Conservation (phyloP, 2,888 invertebrate species). For the Urechis unicinctus region DNA sequence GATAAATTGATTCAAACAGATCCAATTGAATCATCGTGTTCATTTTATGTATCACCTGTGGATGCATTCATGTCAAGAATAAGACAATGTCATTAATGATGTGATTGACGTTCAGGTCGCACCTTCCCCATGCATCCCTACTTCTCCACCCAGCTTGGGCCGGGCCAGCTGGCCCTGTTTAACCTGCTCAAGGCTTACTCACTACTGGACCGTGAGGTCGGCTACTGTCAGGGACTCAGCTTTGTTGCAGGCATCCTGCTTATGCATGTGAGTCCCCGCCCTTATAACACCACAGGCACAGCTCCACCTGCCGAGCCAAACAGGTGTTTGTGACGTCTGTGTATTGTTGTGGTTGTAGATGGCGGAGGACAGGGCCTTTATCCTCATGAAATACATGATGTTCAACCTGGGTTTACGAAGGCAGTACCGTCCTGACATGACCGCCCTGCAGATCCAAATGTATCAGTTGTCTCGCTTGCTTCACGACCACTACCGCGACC, state of each 20-base stretch:
- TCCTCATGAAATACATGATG: slow-evolving; percentile 82
- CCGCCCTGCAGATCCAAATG: slow-evolving; percentile 71
- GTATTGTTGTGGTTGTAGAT: slow-evolving; percentile 64
- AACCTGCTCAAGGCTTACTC: slow-evolving; percentile 95
- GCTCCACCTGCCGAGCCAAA: neutral
- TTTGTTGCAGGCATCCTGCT: slow-evolving; percentile 90
- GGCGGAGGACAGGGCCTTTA: slow-evolving; percentile 85
- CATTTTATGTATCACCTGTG: too few species aligned
- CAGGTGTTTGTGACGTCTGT: neutral
- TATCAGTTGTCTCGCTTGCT: slow-evolving; percentile 89
- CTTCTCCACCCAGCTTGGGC: slow-evolving; percentile 83
- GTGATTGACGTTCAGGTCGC: slow-evolving; percentile 57
- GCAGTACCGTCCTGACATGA: slow-evolving; percentile 92
- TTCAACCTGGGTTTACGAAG: slow-evolving; percentile 78
- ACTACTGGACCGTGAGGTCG: slow-evolving; percentile 84
- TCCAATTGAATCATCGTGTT: too few species aligned
- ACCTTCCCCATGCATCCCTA: slow-evolving; percentile 93
- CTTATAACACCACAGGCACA: neutral
- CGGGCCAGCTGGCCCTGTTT: slow-evolving; percentile 87
- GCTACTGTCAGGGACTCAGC: slow-evolving; percentile 93
- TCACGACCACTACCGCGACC: slow-evolving; percentile 68
- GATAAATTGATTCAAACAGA: too few species aligned
- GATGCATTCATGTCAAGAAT: too few species aligned
- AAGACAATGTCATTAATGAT: neutral
- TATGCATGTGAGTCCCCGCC: slow-evolving; percentile 69